Conservation (phyloP, 2,797 vertebrate genomes). For the Heteromormyrus szaboi region DNA sequence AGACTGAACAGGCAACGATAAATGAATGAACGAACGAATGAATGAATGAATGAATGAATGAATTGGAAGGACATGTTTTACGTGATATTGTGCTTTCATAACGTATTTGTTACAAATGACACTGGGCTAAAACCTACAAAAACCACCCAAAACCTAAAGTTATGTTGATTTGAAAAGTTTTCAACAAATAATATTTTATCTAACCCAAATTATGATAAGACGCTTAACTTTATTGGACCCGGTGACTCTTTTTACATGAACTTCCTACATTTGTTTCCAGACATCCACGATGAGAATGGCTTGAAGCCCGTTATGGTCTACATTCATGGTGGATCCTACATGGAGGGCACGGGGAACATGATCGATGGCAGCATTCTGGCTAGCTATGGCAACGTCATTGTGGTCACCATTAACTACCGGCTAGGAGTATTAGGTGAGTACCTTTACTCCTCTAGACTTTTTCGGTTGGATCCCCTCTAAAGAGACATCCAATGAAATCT, state of each 20-base stretch:
- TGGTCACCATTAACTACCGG: constrained; percentile 89
- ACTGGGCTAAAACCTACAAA: neutral
- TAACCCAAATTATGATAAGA: neutral
- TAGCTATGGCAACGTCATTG: constrained; percentile 92
- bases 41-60: neutral
- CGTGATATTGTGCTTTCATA: neutral
- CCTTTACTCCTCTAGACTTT: neutral
- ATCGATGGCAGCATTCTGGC: constrained; percentile 90
- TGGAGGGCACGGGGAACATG: constrained; percentile 94
- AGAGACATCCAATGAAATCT: neutral
- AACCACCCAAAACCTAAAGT: neutral
- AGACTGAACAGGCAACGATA: neutral
- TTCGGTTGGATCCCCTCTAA: neutral
- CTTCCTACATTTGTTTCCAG: constrained; percentile 49
- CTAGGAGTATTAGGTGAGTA: constrained; percentile 87
- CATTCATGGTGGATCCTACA: constrained; percentile 91
- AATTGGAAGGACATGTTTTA: neutral
- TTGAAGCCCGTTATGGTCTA: constrained; percentile 93
- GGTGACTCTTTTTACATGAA: neutral
- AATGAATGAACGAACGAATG: neutral
- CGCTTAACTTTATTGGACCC: neutral
- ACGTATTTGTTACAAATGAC: neutral
- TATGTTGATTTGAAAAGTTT: neutral
- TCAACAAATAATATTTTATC: neutral
- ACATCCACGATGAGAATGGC: constrained; percentile 85